Percentiles rank a stretch among this genome's conserved stretches.
phyloP scores from a whole-genome alignment of 2,888 invertebrate species.

The Stenotaenia linearis region DNA sequence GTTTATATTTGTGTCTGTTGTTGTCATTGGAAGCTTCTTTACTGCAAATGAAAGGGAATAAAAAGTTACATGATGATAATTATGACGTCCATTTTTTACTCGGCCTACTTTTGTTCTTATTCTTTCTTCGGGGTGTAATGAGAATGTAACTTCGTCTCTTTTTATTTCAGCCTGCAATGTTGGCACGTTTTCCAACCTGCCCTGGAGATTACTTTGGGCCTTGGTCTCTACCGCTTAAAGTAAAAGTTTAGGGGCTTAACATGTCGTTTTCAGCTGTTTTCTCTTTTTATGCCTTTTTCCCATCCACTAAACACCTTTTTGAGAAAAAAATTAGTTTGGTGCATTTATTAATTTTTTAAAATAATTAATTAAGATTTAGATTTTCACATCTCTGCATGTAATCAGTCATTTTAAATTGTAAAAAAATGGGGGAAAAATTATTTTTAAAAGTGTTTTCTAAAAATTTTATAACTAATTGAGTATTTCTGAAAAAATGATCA shows the following conservation, averaged over 20 bases:
- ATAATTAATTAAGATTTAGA: too few species aligned
- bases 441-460: too few species aligned
- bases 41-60: conserved; percentile 13
- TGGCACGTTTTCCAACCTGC: conserved; percentile 11
- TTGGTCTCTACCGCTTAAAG: conserved; percentile 7
- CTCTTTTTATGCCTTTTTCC: background rate
- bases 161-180: background rate
- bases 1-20: background rate
- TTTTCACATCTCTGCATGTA: background rate
- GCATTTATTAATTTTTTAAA: background rate
- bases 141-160: conserved; percentile 2
- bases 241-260: conserved; percentile 10
- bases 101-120: background rate
- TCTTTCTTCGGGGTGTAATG: background rate
- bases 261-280: conserved; percentile 17
- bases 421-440: too few species aligned
- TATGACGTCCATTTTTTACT: conserved; percentile 14
- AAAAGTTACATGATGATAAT: conserved; percentile 14
- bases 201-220: conserved; percentile 14
- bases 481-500: too few species aligned
- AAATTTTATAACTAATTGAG: too few species aligned
- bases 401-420: background rate
- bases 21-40: background rate
- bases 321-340: background rate
- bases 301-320: background rate